Base-by-base conservation (phyloP, 2,113 vertebrate species). In the Sylvietta virens region DNA sequence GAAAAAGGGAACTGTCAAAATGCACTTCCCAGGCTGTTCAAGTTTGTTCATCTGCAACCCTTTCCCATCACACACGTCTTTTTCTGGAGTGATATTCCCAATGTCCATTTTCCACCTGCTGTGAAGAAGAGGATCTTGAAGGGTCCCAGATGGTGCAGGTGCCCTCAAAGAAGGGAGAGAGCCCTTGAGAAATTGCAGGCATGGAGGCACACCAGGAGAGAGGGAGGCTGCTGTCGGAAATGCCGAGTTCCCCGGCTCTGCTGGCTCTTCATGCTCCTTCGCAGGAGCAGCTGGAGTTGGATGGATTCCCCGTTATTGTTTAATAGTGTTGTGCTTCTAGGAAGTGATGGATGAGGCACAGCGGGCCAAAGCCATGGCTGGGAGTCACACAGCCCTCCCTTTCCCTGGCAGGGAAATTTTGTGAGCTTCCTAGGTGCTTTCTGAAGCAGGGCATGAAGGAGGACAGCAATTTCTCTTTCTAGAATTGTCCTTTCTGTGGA, bases 341-440 rank as follows among this genome's bases (percentile, higher is more conserved):
- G 86, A 95, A 95, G 91, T 45, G 89, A 81, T 89, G 73, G 81
- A 94, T 87, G 86, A 76, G 86, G 65, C 69, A 15, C 51, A n/a
- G 56, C 21, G 64, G 67, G 80, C 71, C 51, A 64, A 23, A 71
- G 80, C 62, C 0, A 0, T 60, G 64, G 72, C 81, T 78, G 7
- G 1, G 60, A 10, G 1, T 84, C 73, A 23, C 1, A 2, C 39
- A 73, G 60, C 89, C 77, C 45, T 74, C 93, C 69, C 40, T 48
- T 23, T 66, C 42, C 51, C 22, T n/a, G 31, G 39, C 50, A 7
- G 23, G 40, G 50, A 56, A 8, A 28, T 31, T 62, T 11, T 74
- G 54, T 0, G 6, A 76, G 65, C 31, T 89, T 79, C 65, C 37
- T 13, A 26, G 60, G 30, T 33, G 15, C 39, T 92, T 93, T 77